Conservation (phyloP, 2,113 vertebrate species). For the Talpa occidentalis region DNA sequence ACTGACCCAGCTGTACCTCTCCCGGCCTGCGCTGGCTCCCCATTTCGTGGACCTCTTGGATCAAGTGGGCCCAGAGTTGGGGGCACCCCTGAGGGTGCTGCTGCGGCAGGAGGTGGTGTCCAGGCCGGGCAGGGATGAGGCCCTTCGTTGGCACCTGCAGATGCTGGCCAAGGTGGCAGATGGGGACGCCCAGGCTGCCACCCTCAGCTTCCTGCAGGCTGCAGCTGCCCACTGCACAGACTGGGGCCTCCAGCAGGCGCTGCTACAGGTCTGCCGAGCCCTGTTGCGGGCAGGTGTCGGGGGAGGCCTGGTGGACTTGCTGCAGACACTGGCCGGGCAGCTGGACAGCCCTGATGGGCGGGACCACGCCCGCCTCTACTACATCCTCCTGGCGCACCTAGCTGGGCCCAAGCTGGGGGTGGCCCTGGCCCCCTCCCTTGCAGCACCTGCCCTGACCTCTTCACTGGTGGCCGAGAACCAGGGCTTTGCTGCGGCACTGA, state of each 20-base stretch:
- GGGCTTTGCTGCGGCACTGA: constrained; percentile 85
- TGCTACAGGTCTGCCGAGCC: constrained; percentile 88
- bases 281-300: constrained; percentile 85
- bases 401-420: constrained; percentile 88
- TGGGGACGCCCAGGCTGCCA: constrained; percentile 81
- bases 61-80: constrained; percentile 81
- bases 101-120: constrained; percentile 86
- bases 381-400: constrained; percentile 90
- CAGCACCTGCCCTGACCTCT: constrained; percentile 86
- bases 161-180: constrained; percentile 87
- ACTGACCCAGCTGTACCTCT: constrained; percentile 87
- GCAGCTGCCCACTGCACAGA: constrained; percentile 75
- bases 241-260: constrained; percentile 89
- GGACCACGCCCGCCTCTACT: constrained; percentile 93
- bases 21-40: constrained; percentile 86
- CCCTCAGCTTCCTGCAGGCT: constrained; percentile 85
- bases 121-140: constrained; percentile 70
- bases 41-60: constrained; percentile 90
- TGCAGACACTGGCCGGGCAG: constrained; percentile 86
- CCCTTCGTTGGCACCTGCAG: constrained; percentile 89
- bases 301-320: constrained; percentile 87
- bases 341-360: constrained; percentile 90
- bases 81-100: constrained; percentile 83
- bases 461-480: constrained; percentile 90
- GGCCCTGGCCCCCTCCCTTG: constrained; percentile 80